A percentile compares a stretch with the other conserved stretches of the same genome.
phyloP scores from a whole-genome alignment of 2,113 vertebrate species.

The Arenaria interpres region DNA sequence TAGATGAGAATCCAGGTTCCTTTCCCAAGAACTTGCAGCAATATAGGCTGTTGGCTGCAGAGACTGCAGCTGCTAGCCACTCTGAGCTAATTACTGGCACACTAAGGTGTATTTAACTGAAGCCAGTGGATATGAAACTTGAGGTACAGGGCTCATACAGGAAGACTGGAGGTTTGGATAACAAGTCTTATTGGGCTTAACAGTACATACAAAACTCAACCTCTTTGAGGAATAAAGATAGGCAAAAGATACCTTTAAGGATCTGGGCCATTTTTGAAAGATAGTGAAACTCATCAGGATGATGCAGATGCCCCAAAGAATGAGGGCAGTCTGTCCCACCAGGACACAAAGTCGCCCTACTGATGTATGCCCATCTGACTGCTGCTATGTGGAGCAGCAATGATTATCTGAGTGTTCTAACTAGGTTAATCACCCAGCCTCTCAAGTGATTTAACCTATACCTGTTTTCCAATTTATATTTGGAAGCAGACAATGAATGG shows the following conservation, averaged over 20 bases:
- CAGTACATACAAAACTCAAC: not conserved
- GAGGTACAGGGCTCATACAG: not conserved
- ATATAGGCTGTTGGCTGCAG: not conserved
- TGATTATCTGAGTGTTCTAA: not conserved
- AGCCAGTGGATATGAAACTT: not conserved
- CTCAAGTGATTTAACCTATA: conserved; percentile 13
- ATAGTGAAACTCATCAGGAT: not conserved
- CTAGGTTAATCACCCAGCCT: conserved; percentile 24
- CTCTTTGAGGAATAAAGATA: not conserved
- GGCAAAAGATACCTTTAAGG: not conserved
- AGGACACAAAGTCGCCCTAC: not conserved
- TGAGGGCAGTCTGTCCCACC: not conserved
- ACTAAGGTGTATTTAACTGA: not conserved
- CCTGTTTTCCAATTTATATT: conserved; percentile 10
- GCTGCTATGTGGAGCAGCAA: not conserved
- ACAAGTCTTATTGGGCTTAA: not conserved
- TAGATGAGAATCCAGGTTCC: not conserved
- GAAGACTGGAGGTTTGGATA: not conserved
- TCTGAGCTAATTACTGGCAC: not conserved
- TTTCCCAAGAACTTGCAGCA: not conserved
- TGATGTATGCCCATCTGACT: not conserved
- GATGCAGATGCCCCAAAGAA: not conserved
- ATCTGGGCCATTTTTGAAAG: not conserved
- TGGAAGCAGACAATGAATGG: conserved; percentile 31
- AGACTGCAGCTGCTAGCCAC: not conserved